These are phyloP conservation scores for Scopus umbretta DNA, from an alignment of 2,113 vertebrate species.

Conservation along the genomic window DNA sequence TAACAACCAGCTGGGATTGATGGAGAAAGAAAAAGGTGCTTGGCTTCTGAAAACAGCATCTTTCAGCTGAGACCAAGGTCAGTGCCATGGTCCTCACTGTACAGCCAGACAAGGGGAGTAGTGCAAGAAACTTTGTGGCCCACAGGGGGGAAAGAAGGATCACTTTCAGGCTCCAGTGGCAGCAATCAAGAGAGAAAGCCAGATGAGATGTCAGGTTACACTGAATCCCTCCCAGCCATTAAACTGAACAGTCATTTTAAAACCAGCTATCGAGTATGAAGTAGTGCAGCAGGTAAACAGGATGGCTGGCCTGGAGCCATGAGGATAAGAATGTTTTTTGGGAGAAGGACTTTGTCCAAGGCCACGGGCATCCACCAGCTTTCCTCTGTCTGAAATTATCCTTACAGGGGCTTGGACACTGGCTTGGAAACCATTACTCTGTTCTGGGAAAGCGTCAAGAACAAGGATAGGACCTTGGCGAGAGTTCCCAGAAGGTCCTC, in stretches of 20 bases:
- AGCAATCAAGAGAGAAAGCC: neutral
- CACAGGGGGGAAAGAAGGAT: neutral
- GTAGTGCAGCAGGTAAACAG: fast-evolving
- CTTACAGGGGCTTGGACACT: neutral
- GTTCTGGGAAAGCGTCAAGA: neutral
- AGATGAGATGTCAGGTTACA: neutral
- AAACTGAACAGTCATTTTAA: neutral
- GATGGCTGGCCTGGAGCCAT: neutral
- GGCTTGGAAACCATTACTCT: neutral
- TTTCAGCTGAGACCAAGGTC: neutral
- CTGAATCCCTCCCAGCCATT: neutral
- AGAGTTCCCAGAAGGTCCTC: neutral
- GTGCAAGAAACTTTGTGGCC: neutral
- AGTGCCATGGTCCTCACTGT: neutral
- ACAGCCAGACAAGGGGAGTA: neutral
- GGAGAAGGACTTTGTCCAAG: neutral
- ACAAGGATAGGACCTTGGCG: neutral
- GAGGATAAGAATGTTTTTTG: neutral
- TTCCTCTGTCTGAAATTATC: neutral
- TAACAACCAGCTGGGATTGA: neutral
- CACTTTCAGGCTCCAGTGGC: neutral
- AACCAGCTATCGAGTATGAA: neutral
- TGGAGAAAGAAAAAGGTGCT: neutral
- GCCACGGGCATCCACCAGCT: neutral
- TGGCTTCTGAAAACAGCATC: neutral